Base-by-base conservation (phyloP, 2,888 invertebrate species). In the Syritta pipiens region DNA sequence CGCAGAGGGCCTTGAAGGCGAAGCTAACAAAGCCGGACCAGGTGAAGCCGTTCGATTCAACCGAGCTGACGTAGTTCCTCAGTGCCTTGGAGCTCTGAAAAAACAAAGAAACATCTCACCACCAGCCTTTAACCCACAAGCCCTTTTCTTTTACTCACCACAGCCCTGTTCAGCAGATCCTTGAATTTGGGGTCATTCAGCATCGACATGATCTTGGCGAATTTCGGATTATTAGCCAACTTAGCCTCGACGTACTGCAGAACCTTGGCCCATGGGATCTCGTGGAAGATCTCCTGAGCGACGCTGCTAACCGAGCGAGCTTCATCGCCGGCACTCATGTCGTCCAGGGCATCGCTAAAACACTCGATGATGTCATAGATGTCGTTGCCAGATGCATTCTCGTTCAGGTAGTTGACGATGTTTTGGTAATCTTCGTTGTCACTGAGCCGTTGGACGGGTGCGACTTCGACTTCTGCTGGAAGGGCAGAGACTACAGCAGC, bases 1-100 rank as follows among this genome's bases (percentile, higher is more conserved):
- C 72, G 20, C 77, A 77, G 14, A 77, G 46, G 3, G 71, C 72
- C 60, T 77, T 77, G 5, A 77, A 60, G 24, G 48, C 53, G 10
- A 77, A 77, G 9, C 28, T 60, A 3, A 65, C 59, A 12, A 77
- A 77, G 7, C 26, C 14, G 1, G 72, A 46, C 65, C 59, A 77
- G 9, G 77, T 72, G 35, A 77, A 72, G 1, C 77, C 77, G 19
- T 72, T 65, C 3, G 53, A 7, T 17, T 72, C 28, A 6, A 72
- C 40, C 4, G 65, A 60, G 10, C 65, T 59, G 5, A 30, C 14
- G 22, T 65, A 77, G 20, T 46, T 59, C 48, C 44, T 65, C n/a
- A 77, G 7, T n/a, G 65, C 57, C 12, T 59, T 17, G 1, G 72
- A 71, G 44, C 9, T 67, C 65, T 59, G n/a, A n/a, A n/a, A n/a